Base-by-base conservation (phyloP, 2,797 vertebrate species). In the Melanotaenia nigrans region DNA sequence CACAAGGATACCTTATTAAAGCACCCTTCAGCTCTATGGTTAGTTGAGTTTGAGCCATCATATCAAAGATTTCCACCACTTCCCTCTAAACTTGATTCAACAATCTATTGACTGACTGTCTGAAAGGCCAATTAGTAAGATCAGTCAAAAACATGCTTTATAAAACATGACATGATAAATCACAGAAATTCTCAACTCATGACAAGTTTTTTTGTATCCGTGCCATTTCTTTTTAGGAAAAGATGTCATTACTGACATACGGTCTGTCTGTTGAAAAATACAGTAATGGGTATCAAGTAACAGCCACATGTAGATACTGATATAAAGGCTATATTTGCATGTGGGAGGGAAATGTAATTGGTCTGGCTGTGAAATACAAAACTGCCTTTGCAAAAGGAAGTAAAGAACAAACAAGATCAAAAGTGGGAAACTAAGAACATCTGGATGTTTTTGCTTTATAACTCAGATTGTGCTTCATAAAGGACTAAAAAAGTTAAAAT, bases 1-100 rank as follows among this genome's bases (percentile, higher is more conserved):
- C 90, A 90, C 75, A 79, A 73, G 72, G 79, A 88, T 73, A 80
- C 68, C 88, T 89, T 91, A 92, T 94, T 92, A 93, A 89, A 85
- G 73, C 64, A 65, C 74, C 73, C 75, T 88, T 85, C 80, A 87
- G 75, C 49, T 51, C 70, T 87, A 81, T 84, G 89, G 86, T 87
- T 90, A 86, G 86, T 85, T 83, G 86, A 89, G 80, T 90, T 87
- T 89, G 68, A 89, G 84, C 78, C 81, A 72, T 84, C 74, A 68
- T 82, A 89, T 91, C 75, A 87, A 78, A 86, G 38, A 87, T 84
- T 86, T 86, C 92, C 91, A 92, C 89, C 92, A 84, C 78, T 86
- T 76, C 66, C 59, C 61, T 72, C 73, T 65, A 77, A 87, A 81
- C 68, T 73, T 75, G 77, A 85, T 87, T 70, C 67, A 49, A 58